Evolutionary conservation across 1,140 invertebrate genomes (phyloP).

Genomic region (Lasioglossum baleicum): DNA sequence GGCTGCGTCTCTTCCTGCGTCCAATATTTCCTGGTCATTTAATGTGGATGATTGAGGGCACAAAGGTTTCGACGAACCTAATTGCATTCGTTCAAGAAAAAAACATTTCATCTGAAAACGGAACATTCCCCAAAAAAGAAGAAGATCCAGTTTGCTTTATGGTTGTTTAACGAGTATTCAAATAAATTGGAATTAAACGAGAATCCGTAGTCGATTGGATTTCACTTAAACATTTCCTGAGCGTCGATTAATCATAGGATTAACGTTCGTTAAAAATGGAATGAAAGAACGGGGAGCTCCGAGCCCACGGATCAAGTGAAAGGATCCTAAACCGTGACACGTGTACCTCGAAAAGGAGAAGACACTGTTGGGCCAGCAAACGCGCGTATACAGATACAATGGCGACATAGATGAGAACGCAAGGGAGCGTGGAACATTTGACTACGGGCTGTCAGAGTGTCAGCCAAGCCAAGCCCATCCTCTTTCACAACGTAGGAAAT

Average conservation of each 20-base stretch:
- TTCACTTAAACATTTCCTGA: background rate
- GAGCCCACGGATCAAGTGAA: constrained; percentile 21
- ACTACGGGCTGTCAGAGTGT: constrained; percentile 73
- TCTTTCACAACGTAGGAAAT: constrained; percentile 75
- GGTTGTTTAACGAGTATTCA: background rate
- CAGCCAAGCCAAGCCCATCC: constrained; percentile 78
- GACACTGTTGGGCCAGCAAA: constrained; percentile 53
- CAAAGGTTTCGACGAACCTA: constrained; percentile 11
- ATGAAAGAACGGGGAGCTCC: background rate
- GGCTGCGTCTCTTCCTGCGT: background rate
- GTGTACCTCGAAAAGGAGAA: constrained; percentile 46
- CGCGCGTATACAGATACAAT: constrained; percentile 51
- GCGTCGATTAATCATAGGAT: background rate
- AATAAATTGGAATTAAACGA: background rate
- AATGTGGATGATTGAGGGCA: constrained; percentile 9
- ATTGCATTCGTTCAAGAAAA: constrained; percentile 11
- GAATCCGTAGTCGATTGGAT: background rate
- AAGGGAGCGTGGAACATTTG: constrained; percentile 75
- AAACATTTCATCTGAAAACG: too few species aligned
- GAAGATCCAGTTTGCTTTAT: too few species aligned
- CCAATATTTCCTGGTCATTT: background rate
- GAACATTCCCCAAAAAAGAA: too few species aligned
- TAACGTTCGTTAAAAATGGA: background rate
- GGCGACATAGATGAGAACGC: constrained; percentile 53
- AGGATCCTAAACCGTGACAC: constrained; percentile 19